Evolutionary conservation across 1,140 invertebrate genomes (phyloP), one percentile per base, ranked within the genome.

Genomic region (Phenacoccus solenopsis): DNA sequence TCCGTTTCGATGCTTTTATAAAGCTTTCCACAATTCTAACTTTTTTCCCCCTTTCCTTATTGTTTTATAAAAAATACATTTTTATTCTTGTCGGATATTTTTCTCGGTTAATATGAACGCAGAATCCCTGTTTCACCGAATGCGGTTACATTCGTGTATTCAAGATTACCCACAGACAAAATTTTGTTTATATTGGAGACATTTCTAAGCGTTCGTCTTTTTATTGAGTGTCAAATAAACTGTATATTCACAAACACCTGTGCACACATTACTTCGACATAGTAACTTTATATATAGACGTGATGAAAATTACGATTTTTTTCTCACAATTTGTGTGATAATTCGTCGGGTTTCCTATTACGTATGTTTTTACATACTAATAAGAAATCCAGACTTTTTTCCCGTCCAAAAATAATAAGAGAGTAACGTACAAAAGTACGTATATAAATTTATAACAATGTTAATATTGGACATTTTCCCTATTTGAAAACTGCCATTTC

Each of bases 121-220:
- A 49, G 38, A 49, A 49, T 2, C n/a, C n/a, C n/a, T n/a, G n/a
- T n/a, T 49, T 49, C 16, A 49, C 38, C 12, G 20, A 49, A 16
- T 2, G 38, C 38, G 38, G 38, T 49, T 49, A n/a, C n/a, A n/a
- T n/a, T n/a, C n/a, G n/a, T n/a, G n/a, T n/a, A 49, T 49, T 49
- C 38, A n/a, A 49, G 38, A 49, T 49, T 49, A 49, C 38, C 38
- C 12, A 49, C n/a, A n/a, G n/a, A 49, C 30, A n/a, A 49, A 49
- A 49, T 49, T 49, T 49, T 49, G 38, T 49, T 49, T 49, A 49
- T 49, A 49, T n/a, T 49, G 38, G 38, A 49, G 38, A 49, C 38
- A n/a, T 49, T 49, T 32, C 20, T 49, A 49, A 49, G 38, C 38
- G 38, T 16, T 49, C 38, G 38, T 49, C 38, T 49, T 49, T 49